phyloP scores from a whole-genome alignment of 2,113 vertebrate species.

The Catharus fuscescens region DNA sequence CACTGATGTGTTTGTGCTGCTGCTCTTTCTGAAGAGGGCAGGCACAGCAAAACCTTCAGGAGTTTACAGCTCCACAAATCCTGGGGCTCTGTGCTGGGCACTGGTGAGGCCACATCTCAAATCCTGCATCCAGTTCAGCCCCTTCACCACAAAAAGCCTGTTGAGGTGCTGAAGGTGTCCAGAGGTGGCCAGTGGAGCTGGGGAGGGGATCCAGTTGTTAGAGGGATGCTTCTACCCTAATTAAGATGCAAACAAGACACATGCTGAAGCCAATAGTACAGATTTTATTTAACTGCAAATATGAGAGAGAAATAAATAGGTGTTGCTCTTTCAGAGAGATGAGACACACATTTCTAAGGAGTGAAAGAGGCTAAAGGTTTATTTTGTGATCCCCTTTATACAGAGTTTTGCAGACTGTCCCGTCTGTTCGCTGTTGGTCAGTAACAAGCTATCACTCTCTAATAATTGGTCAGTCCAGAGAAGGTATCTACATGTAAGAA shows the following conservation, averaged over 20 bases:
- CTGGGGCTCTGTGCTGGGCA: background rate
- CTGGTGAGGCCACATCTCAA: background rate
- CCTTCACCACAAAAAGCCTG: background rate
- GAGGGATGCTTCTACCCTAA: background rate
- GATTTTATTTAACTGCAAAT: background rate
- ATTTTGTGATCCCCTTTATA: too few relatives aligned
- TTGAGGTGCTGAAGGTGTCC: background rate
- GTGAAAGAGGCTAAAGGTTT: too few relatives aligned
- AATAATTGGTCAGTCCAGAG: too few relatives aligned
- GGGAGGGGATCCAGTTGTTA: background rate
- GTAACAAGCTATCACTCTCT: too few relatives aligned
- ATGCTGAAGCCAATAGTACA: background rate
- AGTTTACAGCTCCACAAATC: background rate
- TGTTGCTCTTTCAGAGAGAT: too few relatives aligned
- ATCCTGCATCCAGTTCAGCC: background rate
- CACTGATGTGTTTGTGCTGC: background rate
- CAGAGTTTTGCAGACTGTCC: too few relatives aligned
- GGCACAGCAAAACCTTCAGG: background rate
- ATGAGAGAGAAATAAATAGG: background rate
- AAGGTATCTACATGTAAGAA: too few relatives aligned
- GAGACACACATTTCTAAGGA: too few relatives aligned
- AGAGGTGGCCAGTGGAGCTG: background rate
- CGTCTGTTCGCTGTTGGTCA: too few relatives aligned
- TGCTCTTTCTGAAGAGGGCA: background rate
- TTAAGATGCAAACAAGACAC: too few relatives aligned